phyloP scores from a whole-genome alignment of 1,140 invertebrate genomes.

The Bombyx mori region DNA sequence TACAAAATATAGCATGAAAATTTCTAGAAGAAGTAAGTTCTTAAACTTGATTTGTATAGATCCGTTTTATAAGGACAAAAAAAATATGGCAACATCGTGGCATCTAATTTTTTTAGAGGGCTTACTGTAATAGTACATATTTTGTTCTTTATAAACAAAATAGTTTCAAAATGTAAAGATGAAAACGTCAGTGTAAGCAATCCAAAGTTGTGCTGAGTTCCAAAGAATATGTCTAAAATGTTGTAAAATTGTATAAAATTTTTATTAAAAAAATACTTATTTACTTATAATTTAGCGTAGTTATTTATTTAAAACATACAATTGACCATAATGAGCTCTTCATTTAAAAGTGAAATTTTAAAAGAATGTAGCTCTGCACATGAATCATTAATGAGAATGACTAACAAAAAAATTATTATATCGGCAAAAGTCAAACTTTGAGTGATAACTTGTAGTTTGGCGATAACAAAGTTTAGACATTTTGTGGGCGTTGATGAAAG shows the following conservation, averaged over 20 bases:
- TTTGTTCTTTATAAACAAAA: too few species aligned
- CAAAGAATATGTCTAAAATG: constrained; percentile 67
- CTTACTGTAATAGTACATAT: too few species aligned
- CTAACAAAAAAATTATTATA: constrained; percentile 8
- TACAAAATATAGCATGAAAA: constrained; percentile 16
- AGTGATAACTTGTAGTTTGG: constrained; percentile 21
- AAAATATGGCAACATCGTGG: not conserved
- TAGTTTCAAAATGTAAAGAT: too few species aligned
- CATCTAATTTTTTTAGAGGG: too few species aligned
- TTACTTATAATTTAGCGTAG: constrained; percentile 63
- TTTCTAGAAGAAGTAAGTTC: too few species aligned
- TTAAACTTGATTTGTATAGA: constrained; percentile 11
- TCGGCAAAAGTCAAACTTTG: constrained; percentile 64
- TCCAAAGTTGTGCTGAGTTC: constrained; percentile 61
- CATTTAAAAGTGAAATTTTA: constrained; percentile 65
- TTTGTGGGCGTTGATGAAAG: constrained; percentile 41
- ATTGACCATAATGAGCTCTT: constrained; percentile 33
- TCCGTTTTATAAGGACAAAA: not conserved
- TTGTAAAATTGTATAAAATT: constrained; percentile 54
- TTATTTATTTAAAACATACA: constrained; percentile 60
- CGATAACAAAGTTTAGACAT: constrained; percentile 50
- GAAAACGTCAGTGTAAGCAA: constrained; percentile 23
- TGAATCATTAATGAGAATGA: constrained; percentile 23
- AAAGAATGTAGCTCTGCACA: constrained; percentile 48
- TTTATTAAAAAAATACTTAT: constrained; percentile 38